A percentile compares a stretch with the other conserved stretches of the same genome.
Evolutionary conservation across 2,113 vertebrate genomes (phyloP).

Genomic region (Dascyllus trimaculatus): DNA sequence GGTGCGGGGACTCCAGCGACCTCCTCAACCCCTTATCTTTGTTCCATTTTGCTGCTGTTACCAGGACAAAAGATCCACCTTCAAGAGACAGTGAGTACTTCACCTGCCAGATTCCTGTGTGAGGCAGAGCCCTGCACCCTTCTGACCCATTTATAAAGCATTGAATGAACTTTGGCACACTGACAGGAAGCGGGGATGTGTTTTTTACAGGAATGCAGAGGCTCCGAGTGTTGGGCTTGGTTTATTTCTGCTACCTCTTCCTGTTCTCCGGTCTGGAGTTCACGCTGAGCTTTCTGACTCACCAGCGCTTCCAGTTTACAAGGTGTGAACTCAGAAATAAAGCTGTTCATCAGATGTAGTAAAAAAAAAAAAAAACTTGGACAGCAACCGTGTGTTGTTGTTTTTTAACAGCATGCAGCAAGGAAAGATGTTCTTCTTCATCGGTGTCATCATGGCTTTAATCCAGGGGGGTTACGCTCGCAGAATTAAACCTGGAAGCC

Average conservation of each 20-base stretch:
- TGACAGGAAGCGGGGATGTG: neutral
- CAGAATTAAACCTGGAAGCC: constrained; percentile 90
- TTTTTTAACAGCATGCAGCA: constrained; percentile 91
- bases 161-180: neutral
- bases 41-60: constrained; percentile 91
- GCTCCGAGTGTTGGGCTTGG: constrained; percentile 89
- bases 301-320: constrained; percentile 95
- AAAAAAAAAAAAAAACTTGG: neutral
- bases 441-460: constrained; percentile 94
- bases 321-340: constrained; percentile 83
- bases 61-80: constrained; percentile 83
- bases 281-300: constrained; percentile 93
- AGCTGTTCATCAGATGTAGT: neutral
- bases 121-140: neutral
- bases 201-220: constrained; percentile 85
- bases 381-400: neutral
- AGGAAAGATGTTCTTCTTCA: constrained; percentile 99
- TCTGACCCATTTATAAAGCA: neutral
- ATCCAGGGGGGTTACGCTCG: constrained; percentile 95
- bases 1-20: constrained; percentile 82
- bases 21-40: constrained; percentile 92
- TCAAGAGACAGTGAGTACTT: constrained; percentile 80
- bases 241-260: constrained; percentile 96
- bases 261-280: constrained; percentile 97
- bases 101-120: neutral